Evolutionary conservation across 2,888 invertebrate genomes (phyloP).

Genomic region (Alsophila aescularia): DNA sequence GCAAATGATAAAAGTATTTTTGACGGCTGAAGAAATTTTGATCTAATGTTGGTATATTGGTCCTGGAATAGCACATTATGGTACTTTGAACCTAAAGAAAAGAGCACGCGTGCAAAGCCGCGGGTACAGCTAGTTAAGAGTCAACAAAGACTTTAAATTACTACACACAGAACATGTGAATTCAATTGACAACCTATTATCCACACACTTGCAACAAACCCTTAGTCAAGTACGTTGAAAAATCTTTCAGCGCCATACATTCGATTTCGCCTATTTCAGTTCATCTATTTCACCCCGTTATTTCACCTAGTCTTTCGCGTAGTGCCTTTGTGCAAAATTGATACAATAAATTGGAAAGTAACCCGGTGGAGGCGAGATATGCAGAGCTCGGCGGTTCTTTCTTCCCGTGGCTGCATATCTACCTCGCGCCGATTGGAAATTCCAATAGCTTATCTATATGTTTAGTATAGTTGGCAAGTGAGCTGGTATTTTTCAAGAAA

Average conservation of each 20-base stretch:
- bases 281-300: constrained; percentile 17
- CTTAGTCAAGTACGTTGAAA: constrained; percentile 1
- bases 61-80: too few species aligned
- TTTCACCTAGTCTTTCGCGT: constrained; percentile 27
- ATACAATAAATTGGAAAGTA: constrained; percentile 68
- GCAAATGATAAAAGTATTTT: too few species aligned
- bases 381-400: constrained; percentile 64
- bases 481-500: not conserved
- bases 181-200: not conserved
- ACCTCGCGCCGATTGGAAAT: constrained; percentile 73
- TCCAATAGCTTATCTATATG: constrained; percentile 57
- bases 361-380: constrained; percentile 56
- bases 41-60: too few species aligned
- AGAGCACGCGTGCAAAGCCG: too few species aligned
- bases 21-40: too few species aligned
- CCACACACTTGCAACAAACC: not conserved
- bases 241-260: constrained; percentile 12
- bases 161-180: not conserved
- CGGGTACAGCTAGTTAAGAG: too few species aligned
- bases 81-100: too few species aligned
- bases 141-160: not conserved
- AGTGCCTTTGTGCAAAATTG: constrained; percentile 58
- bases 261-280: constrained; percentile 16
- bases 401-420: constrained; percentile 60
- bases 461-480: constrained; percentile 14